Base-by-base conservation (phyloP, 2,888 invertebrate species). In the Drosophila atroscutellata region DNA sequence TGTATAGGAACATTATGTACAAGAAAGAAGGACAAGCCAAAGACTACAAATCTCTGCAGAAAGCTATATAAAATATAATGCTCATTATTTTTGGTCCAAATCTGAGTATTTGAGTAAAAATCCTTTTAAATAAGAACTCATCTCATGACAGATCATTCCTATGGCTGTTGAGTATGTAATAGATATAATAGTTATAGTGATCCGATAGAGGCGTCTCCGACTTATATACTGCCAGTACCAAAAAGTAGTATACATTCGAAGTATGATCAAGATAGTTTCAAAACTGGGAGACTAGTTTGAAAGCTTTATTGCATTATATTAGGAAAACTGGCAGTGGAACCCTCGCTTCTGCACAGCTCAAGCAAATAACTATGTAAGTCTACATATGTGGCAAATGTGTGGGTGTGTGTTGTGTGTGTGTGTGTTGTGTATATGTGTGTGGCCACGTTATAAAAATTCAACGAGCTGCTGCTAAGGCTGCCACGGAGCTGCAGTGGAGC, bases 391-490 rank as follows among this genome's bases (percentile, higher is more conserved):
- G 36, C 36, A 34, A 26, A 36, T 39, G 47, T 32, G 34, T 45
- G 42, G n/a, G 28, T 20, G n/a, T 28, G 4, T 51, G 50, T 37
- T 54, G 51, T 37, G 24, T 34, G 5, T 39, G 6, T 68, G 18
- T 55, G 55, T 37, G 11, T 51, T 39, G 11, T n/a, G 32, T 55
- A 36, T 54, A 36, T 77, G 69, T 78, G 75, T 66, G 64, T 80
- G 79, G 74, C 74, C 87, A 83, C 78, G 84, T 75, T 77, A 86
- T 86, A 86, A 88, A 86, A 86, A 82, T 82, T 79, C 82, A 86
- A 86, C 86, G 74, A 86, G 71, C 72, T 88, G 71, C 77, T 66
- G 66, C 77, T 75, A 69, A 72, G 72, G 71, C 78, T 59, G 62
- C 80, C 67, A 55, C 55, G 37, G n/a, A 55, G 28, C 37, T 55